phyloP scores from a whole-genome alignment of 2,113 vertebrate genomes.

The Salminus brasiliensis region DNA sequence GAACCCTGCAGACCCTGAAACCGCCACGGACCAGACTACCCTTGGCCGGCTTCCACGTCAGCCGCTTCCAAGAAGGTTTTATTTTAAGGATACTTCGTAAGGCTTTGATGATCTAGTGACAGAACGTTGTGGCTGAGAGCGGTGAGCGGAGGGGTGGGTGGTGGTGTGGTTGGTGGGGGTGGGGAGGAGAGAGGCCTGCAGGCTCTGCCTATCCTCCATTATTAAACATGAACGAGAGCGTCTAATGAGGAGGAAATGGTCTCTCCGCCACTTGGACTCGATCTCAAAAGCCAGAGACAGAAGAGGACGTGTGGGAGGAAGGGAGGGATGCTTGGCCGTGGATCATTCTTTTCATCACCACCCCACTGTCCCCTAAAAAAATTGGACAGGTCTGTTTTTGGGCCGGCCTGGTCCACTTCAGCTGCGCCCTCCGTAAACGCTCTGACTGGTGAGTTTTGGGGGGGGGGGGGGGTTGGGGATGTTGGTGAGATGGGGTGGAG shows the following conservation, averaged over 20 bases:
- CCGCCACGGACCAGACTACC: background rate
- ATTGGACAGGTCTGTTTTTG: no score
- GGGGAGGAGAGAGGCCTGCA: background rate
- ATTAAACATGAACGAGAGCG: slow-evolving; percentile 39
- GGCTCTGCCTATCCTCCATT: slow-evolving; percentile 15
- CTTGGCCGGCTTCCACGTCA: background rate
- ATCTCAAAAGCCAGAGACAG: background rate
- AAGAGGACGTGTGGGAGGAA: no score
- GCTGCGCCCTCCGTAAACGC: no score
- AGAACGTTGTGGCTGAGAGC: slow-evolving; percentile 60
- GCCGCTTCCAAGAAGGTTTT: background rate
- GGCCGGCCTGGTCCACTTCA: no score
- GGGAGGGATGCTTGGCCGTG: background rate
- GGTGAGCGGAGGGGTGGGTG: background rate
- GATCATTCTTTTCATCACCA: no score
- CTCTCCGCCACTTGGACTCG: background rate
- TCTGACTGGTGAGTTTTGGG: no score
- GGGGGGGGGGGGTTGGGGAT: no score
- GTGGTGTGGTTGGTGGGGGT: background rate
- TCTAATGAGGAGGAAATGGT: slow-evolving; percentile 34
- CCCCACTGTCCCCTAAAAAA: no score
- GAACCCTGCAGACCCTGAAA: background rate
- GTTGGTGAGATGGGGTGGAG: no score
- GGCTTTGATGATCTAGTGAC: slow-evolving; percentile 8
- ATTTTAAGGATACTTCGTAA: background rate